A percentile compares a stretch with the other conserved stretches of the same genome.
Conservation (phyloP, 2,797 vertebrate genomes). For the Notolepis coatsorum region DNA sequence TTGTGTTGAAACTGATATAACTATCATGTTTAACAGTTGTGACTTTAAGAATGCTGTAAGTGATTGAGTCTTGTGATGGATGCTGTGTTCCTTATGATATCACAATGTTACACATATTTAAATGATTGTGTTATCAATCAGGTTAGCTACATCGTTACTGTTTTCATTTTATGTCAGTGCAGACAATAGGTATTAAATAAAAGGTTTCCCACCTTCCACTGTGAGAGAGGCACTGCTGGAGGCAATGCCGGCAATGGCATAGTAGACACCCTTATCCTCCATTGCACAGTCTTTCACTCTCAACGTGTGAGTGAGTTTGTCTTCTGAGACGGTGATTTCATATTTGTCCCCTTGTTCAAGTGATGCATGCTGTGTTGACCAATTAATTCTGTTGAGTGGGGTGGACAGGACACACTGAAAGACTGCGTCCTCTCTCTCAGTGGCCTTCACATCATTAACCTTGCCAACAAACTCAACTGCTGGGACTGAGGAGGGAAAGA, state of each 20-base stretch:
- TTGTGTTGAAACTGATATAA: neutral
- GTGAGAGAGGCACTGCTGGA: conserved; percentile 84
- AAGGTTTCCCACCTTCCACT: conserved; percentile 79
- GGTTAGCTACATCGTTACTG: neutral
- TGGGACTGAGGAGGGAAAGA: conserved; percentile 65
- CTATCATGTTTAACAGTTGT: neutral
- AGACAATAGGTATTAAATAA: neutral
- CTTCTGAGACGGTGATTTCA: conserved; percentile 80
- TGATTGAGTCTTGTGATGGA: neutral
- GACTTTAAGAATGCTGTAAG: neutral
- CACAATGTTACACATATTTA: neutral
- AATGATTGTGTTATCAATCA: neutral
- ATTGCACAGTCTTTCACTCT: conserved; percentile 73
- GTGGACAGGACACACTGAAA: conserved; percentile 84
- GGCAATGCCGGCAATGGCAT: conserved; percentile 78
- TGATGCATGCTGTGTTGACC: conserved; percentile 78
- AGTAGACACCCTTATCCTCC: conserved; percentile 84
- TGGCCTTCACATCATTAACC: conserved; percentile 71
- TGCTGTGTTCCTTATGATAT: no score
- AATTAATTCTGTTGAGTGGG: conserved; percentile 80
- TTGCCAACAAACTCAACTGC: conserved; percentile 73
- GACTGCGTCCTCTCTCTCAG: conserved; percentile 75
- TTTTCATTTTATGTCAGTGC: no score
- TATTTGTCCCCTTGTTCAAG: conserved; percentile 80
- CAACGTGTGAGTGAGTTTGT: conserved; percentile 85